phyloP scores from a whole-genome alignment of 2,888 invertebrate genomes.

The Stenurella melanura region DNA sequence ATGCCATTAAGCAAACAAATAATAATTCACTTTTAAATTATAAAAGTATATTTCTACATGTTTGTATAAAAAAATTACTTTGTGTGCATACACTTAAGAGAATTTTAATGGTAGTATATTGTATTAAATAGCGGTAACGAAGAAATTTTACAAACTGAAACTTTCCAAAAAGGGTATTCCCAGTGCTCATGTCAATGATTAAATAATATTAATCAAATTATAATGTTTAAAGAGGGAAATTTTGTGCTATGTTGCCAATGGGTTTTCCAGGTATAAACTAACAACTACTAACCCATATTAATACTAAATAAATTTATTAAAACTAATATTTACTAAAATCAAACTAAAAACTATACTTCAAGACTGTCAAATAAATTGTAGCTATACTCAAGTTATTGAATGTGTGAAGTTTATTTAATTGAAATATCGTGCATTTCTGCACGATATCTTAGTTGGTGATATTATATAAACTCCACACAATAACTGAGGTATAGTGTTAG shows the following conservation, averaged over 20 bases:
- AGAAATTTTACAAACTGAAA: too few species aligned
- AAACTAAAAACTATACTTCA: not conserved
- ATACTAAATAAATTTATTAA: not conserved
- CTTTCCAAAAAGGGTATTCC: too few species aligned
- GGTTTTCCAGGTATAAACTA: not conserved
- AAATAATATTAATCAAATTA: not conserved
- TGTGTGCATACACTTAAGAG: too few species aligned
- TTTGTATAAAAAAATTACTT: too few species aligned
- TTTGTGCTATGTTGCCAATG: not conserved
- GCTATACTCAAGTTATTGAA: not conserved
- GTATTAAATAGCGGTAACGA: too few species aligned
- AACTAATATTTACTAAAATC: not conserved
- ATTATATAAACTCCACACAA: not conserved
- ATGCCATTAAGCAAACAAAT: too few species aligned
- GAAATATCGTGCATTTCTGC: too few species aligned
- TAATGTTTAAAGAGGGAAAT: not conserved
- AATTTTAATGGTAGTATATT: too few species aligned
- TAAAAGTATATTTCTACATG: too few species aligned
- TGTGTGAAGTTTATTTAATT: not conserved
- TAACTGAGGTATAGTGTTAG: conserved; percentile 1
- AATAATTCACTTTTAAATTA: too few species aligned
- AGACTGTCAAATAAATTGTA: not conserved
- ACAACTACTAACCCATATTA: not conserved
- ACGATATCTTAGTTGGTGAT: too few species aligned
- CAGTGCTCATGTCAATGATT: too few species aligned